phyloP scores from a whole-genome alignment of 2,113 vertebrate genomes.

The Tachysurus fulvidraco region DNA sequence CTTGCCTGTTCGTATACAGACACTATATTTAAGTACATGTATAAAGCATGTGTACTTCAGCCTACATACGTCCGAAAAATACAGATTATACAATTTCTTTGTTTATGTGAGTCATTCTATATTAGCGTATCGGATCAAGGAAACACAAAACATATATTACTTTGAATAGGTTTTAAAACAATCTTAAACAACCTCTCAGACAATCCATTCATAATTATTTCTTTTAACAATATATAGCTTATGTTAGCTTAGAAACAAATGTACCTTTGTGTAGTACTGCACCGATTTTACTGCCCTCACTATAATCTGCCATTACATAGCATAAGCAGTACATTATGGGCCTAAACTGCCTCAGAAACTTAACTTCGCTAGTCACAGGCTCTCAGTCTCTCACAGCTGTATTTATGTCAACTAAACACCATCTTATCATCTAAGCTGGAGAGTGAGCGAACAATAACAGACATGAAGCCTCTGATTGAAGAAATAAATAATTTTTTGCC shows the following conservation, averaged over 20 bases:
- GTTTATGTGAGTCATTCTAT: not conserved
- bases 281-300: slow-evolving; percentile 1
- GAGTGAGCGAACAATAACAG: not conserved
- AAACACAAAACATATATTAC: not conserved
- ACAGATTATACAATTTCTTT: not conserved
- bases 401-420: not conserved
- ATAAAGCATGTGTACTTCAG: not conserved
- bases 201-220: not conserved
- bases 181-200: too few relatives aligned
- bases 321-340: not conserved
- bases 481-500: not conserved
- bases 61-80: not conserved
- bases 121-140: not conserved
- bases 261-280: not conserved
- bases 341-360: not conserved
- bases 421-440: not conserved
- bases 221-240: not conserved
- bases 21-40: not conserved
- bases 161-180: not conserved
- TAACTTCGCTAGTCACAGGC: not conserved
- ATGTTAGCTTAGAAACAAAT: not conserved
- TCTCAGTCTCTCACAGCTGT: not conserved
- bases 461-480: not conserved
- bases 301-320: not conserved
- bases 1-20: not conserved